Conservation (phyloP, 2,797 vertebrate species). For the Selene dorsalis region DNA sequence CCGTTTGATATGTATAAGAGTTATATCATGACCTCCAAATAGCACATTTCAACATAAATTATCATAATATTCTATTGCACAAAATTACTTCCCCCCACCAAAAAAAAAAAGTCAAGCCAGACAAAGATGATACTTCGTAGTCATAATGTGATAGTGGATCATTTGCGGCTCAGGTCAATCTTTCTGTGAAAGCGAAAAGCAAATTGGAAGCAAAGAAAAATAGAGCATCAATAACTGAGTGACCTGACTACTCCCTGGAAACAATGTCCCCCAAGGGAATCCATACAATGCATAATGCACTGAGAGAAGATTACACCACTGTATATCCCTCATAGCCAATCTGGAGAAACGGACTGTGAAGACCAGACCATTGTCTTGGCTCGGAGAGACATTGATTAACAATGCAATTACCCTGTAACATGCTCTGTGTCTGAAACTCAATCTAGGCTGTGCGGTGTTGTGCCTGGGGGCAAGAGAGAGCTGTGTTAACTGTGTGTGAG, state of each 20-base stretch:
- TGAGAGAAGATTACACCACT: slow-evolving; percentile 80
- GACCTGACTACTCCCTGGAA: slow-evolving; percentile 64
- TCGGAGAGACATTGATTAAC: slow-evolving; percentile 87
- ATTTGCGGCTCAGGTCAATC: slow-evolving; percentile 44
- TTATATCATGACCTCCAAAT: slow-evolving; percentile 19
- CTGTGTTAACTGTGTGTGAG: slow-evolving; percentile 45
- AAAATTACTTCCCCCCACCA: background rate
- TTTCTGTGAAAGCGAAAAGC: slow-evolving; percentile 44
- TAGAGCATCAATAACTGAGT: slow-evolving; percentile 68
- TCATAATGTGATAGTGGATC: slow-evolving; percentile 8
- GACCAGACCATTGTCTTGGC: slow-evolving; percentile 79
- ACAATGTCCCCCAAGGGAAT: slow-evolving; percentile 64
- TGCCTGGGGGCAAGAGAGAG: slow-evolving; percentile 65
- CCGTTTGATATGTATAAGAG: slow-evolving; percentile 24
- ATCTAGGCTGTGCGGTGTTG: slow-evolving; percentile 71
- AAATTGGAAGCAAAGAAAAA: slow-evolving; percentile 58
- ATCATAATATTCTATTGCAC: slow-evolving; percentile 19
- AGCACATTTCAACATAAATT: slow-evolving; percentile 18
- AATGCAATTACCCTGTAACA: slow-evolving; percentile 86
- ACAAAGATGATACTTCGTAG: slow-evolving; percentile 31
- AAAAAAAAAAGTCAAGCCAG: background rate
- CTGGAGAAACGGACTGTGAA: slow-evolving; percentile 74
- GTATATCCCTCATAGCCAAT: slow-evolving; percentile 80
- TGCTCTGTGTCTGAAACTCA: slow-evolving; percentile 82
- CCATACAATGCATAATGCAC: slow-evolving; percentile 74